phyloP scores from a whole-genome alignment of 2,113 vertebrate species.

The Isurus oxyrinchus region DNA sequence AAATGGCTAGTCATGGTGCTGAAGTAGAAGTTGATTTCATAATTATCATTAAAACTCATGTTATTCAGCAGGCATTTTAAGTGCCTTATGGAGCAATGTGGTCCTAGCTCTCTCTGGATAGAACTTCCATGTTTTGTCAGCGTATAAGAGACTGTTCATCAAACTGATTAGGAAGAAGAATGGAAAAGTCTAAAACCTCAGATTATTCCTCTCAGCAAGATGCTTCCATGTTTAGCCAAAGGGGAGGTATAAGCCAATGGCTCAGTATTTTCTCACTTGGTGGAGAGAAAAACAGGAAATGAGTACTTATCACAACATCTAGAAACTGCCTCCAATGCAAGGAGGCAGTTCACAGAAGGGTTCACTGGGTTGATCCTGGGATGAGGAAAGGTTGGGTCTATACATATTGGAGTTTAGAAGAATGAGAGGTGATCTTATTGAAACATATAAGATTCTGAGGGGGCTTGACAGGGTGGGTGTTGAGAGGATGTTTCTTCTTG shows the following conservation, averaged over 20 bases:
- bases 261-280: background rate
- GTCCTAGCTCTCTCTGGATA: background rate
- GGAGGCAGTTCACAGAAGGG: too few species aligned
- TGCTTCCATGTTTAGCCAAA: background rate
- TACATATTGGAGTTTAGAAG: too few species aligned
- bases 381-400: too few species aligned
- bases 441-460: too few species aligned
- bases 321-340: too few species aligned
- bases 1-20: background rate
- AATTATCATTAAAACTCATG: background rate
- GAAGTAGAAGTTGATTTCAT: background rate
- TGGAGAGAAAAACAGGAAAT: background rate
- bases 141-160: background rate
- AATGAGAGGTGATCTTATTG: too few species aligned
- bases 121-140: background rate
- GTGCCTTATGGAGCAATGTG: background rate
- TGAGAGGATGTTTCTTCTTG: too few species aligned
- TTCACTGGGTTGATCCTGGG: too few species aligned
- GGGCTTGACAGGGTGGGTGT: too few species aligned
- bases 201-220: background rate
- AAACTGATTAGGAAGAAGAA: background rate
- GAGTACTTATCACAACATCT: background rate
- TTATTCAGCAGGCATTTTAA: background rate
- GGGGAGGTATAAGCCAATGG: background rate
- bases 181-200: background rate